A percentile compares a stretch with the other conserved stretches of the same genome.
These are phyloP conservation scores for Tachyglossus aculeatus DNA, from an alignment of 2,797 vertebrate genomes.

Conservation along the genomic window DNA sequence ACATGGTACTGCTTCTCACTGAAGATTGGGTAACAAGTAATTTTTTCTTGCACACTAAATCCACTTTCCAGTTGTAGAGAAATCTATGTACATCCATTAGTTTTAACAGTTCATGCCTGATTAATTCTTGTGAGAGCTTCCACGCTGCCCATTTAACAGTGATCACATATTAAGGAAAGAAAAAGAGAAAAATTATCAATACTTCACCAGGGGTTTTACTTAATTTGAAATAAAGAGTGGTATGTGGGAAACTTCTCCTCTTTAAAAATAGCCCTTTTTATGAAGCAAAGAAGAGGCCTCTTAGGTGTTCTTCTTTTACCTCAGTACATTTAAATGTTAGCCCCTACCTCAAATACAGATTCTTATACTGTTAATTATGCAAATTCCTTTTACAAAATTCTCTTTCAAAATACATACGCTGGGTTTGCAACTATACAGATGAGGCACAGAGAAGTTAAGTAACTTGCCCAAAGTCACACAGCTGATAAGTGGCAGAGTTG, in stretches of 20 bases:
- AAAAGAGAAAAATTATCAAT: constrained; percentile 15
- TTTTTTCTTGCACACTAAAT: background rate
- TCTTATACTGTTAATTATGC: constrained; percentile 37
- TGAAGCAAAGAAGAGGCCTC: constrained; percentile 33
- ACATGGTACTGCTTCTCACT: background rate
- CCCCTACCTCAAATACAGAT: constrained; percentile 33
- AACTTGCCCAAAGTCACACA: too few species aligned
- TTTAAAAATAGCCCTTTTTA: constrained; percentile 66
- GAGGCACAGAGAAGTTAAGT: too few species aligned
- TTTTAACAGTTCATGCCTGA: constrained; percentile 25
- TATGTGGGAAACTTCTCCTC: constrained; percentile 25
- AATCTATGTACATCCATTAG: background rate
- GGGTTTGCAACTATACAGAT: too few species aligned
- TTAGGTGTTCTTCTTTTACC: constrained; percentile 3
- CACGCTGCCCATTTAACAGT: constrained; percentile 3
- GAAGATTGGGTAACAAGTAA: background rate
- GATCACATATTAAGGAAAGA: constrained; percentile 11
- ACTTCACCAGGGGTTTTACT: constrained; percentile 11
- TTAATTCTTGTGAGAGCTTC: constrained; percentile 21
- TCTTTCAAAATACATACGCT: constrained; percentile 44
- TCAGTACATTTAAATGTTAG: background rate
- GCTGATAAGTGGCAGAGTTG: too few species aligned
- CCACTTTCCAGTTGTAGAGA: constrained; percentile 10
- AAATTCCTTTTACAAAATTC: constrained; percentile 42
- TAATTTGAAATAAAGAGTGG: constrained; percentile 20